Evolutionary conservation across 2,113 vertebrate genomes (phyloP), one percentile per base, ranked within the genome.

Genomic region (Ceratotherium simum): DNA sequence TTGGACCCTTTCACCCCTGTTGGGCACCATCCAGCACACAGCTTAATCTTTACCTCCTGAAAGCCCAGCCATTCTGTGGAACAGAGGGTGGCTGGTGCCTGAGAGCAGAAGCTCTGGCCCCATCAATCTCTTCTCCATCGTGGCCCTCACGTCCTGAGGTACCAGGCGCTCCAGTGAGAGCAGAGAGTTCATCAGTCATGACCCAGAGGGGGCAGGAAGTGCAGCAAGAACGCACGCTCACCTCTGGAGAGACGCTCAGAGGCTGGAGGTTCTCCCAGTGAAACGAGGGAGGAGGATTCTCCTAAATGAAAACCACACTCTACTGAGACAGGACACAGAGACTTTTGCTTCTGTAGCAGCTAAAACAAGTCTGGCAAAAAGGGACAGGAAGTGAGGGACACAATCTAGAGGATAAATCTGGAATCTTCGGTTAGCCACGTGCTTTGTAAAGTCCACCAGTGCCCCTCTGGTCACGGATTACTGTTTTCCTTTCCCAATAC

Each of bases 361-460:
- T 67, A 79, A 73, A 88, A 88, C n/a, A 79, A 87, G 90, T 27
- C 1, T 1, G 48, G 60, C 56, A 73, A 89, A 89, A 92, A 69
- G 23, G 70, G 42, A 93, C 93, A 73, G 93, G 62, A 93, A 95
- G 39, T 58, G 48, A 96, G 65, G 33, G 54, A 56, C 5, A 5
- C 33, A 64, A 72, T 54, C 42, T 17, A 65, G 33, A 10, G 31
- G 62, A 62, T 76, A 82, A 70, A 88, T 94, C 2, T 33, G 39
- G 75, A 97, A 60, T 78, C 29, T 36, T 2, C 18, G 2, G 64
- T 87, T 88, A 8, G 60, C 75, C 21, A 16, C 80, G 48, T 1
- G 48, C 51, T 91, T 56, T 76, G 27, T 25, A n/a, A 73, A 87
- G 46, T 5, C n/a, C 27, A 70, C 39, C 39, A 33, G 23, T 11